Base-by-base conservation (phyloP, 2,797 vertebrate species). In the Hippocampus kuda region DNA sequence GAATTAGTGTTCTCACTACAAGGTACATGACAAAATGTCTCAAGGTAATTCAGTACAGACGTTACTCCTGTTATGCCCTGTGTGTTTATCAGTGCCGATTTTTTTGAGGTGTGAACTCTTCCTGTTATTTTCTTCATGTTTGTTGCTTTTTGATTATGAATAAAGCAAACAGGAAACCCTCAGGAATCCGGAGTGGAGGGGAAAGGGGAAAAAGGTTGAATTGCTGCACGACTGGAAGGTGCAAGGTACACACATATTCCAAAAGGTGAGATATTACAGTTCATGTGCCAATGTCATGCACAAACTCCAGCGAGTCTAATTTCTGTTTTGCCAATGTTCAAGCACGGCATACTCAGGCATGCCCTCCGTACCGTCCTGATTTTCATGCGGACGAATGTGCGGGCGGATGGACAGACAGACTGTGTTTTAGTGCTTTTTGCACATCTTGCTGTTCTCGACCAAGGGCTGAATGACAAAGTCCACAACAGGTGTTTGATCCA, bases 91-190 rank as follows among this genome's bases (percentile, higher is more conserved):
- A 5, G 13, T 46, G 44, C 34, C 4, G 3, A 22, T 11, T 20
- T 22, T 66, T 54, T 62, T 0, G 30, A 66, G 78, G 65, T 70
- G 62, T 62, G 71, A 81, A 76, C 71, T 67, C 70, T 71, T 71
- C 66, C 67, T 79, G 78, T 79, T 82, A 79, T 83, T 84, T 78
- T 80, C 69, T 76, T 79, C 79, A 68, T 77, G 81, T 83, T 44
- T 64, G 41, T 15, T 82, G 68, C 72, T 75, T 78, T 80, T 70
- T 76, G 81, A 83, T 64, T 64, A 41, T 4, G 9, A 42, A n/a
- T 41, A 42, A 22, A 34, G n/a, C 20, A 86, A 76, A 83, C 44
- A 67, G 42, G 8, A 42, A 51, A 79, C 79, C 76, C 75, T 2
- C 13, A 67, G 80, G 81, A 85, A 42, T 42, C 68, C 16, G 78